phyloP scores from a whole-genome alignment of 2,797 vertebrate genomes.

The Oreortyx pictus region DNA sequence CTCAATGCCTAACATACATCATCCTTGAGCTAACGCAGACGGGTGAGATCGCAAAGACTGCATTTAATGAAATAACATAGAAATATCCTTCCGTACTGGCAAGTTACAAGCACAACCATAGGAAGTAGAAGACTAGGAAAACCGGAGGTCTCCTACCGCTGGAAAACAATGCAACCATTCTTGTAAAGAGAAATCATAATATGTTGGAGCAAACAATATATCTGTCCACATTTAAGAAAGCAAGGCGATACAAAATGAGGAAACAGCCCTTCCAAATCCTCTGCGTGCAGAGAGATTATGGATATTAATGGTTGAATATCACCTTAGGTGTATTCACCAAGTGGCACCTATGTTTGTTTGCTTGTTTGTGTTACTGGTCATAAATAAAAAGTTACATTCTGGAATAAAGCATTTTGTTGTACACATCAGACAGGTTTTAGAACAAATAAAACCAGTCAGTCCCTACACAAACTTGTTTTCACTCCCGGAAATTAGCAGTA shows the following conservation, averaged over 20 bases:
- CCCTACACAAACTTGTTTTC: background rate
- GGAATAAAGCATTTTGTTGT: background rate
- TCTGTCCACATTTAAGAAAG: background rate
- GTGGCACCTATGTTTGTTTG: background rate
- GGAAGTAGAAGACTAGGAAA: conserved; percentile 32
- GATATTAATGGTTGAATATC: background rate
- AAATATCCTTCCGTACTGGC: conserved; percentile 25
- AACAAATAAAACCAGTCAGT: background rate
- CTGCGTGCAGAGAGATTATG: background rate
- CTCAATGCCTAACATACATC: background rate
- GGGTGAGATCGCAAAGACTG: background rate
- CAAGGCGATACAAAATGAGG: background rate
- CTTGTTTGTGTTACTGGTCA: background rate
- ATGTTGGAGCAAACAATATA: background rate
- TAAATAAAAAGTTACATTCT: background rate
- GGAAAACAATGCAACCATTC: background rate
- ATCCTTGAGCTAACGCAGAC: background rate
- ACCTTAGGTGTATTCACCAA: background rate
- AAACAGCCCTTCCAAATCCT: background rate
- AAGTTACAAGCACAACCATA: conserved; percentile 1
- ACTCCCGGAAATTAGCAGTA: background rate
- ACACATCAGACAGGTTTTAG: background rate
- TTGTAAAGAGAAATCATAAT: background rate
- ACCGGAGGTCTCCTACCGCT: background rate
- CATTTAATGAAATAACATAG: background rate